A percentile compares a stretch with the other conserved stretches of the same genome.
Evolutionary conservation across 2,797 vertebrate genomes (phyloP).

Genomic region (Gorsachius magnificus): DNA sequence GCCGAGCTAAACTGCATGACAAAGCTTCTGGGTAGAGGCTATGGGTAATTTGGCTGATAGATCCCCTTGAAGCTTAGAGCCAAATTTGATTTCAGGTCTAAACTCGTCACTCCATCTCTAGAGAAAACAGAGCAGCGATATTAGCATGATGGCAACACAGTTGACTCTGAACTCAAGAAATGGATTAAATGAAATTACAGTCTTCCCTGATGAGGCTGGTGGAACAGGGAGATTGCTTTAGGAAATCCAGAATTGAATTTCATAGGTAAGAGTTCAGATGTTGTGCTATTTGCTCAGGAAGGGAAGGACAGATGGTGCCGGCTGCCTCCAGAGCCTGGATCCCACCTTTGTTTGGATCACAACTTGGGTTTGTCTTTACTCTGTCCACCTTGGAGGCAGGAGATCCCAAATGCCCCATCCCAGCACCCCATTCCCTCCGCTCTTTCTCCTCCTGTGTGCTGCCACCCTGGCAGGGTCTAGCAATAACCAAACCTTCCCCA

Average conservation of each 20-base stretch:
- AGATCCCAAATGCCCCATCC: neutral
- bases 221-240: constrained; percentile 47
- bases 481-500: neutral
- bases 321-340: neutral
- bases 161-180: constrained; percentile 29
- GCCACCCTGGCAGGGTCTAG: neutral
- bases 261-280: neutral
- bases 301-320: neutral
- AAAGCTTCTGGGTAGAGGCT: neutral
- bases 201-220: constrained; percentile 42
- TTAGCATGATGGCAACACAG: neutral
- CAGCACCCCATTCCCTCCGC: neutral
- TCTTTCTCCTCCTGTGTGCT: neutral
- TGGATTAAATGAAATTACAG: constrained; percentile 49
- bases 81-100: constrained; percentile 37
- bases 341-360: fast-evolving
- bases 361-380: neutral
- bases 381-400: neutral
- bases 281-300: neutral
- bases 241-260: constrained; percentile 54
- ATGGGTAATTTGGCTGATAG: neutral
- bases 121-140: constrained; percentile 16
- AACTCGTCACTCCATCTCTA: neutral
- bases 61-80: constrained; percentile 37
- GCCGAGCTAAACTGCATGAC: neutral